Evolutionary conservation across 2,888 invertebrate genomes (phyloP), one percentile per base, ranked within the genome.

Genomic region (Morpho achilles): DNA sequence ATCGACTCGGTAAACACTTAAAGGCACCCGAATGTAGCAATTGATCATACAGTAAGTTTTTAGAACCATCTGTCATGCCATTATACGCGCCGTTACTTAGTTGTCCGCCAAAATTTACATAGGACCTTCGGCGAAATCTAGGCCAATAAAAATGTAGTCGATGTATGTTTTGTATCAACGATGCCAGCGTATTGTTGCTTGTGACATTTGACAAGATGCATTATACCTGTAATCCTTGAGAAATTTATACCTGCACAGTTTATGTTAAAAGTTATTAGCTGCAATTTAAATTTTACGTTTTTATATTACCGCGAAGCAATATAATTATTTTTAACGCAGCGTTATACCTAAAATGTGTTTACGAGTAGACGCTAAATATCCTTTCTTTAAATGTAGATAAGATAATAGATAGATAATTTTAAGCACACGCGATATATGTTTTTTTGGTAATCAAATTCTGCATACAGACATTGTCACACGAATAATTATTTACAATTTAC

Each of bases 31-130:
- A 9, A 43, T n/a, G 8, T n/a, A 8, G 43, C 46, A 9, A 16
- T 46, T 5, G 46, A 46, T 16, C 5, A 41, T 23, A 40, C 45
- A 49, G 7, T 43, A 8, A 10, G 48, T 53, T 52, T 43, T 48
- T 8, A 53, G n/a, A 45, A 44, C 53, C 43, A 53, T 50, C 49
- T 54, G 50, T 46, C 50, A 51, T 44, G 45, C 45, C 46, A 65
- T 69, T 67, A 53, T 57, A 42, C 49, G 10, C 50, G 10, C 56
- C 52, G 49, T 57, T 74, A 67, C 75, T 73, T 69, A 74, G 73
- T 74, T 72, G 75, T 70, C 70, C 71, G 69, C 71, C 74, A 70
- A 82, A 78, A 84, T 84, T 82, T 72, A 69, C 80, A 85, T 86
- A 82, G 65, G 76, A 68, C 85, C 82, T 85, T 84, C 81, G 61